Conservation (phyloP, 64 coral and sea anemone species). For the Porites australiensis region DNA sequence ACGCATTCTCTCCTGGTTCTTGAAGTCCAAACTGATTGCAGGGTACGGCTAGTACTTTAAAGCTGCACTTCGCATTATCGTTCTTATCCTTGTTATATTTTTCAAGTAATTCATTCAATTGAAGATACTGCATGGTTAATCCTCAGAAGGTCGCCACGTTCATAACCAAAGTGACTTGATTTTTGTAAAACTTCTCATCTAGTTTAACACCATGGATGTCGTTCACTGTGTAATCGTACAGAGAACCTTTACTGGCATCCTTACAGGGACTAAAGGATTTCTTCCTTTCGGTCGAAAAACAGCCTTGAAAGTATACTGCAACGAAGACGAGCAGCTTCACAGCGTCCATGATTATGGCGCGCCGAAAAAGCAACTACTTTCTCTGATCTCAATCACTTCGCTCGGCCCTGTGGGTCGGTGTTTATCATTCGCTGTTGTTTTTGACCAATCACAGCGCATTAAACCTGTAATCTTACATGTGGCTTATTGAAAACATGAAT, state of each 20-base stretch:
- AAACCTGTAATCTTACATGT: conserved; percentile 14
- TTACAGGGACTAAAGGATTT: conserved; percentile 25
- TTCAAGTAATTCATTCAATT: conserved; percentile 70
- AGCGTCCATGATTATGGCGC: neutral
- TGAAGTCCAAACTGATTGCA: conserved; percentile 77
- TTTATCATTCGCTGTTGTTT: neutral
- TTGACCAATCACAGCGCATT: neutral
- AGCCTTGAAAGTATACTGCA: conserved; percentile 1
- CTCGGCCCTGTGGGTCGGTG: neutral
- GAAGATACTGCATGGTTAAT: conserved; percentile 63
- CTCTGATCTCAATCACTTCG: neutral
- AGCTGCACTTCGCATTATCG: conserved; percentile 2
- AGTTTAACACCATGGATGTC: conserved; percentile 20
- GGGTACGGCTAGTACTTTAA: conserved; percentile 53
- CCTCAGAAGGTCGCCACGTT: conserved; percentile 78
- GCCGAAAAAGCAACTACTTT: neutral
- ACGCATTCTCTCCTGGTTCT: conserved; percentile 62
- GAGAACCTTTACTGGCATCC: neutral
- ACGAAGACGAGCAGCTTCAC: neutral
- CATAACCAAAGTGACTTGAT: conserved; percentile 42
- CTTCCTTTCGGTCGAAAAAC: neutral
- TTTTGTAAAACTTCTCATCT: conserved; percentile 17
- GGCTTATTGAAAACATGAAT: neutral
- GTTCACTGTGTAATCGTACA: conserved; percentile 22
- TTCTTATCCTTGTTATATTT: neutral